Evolutionary conservation across 2,113 vertebrate genomes (phyloP).

Genomic region (Acanthochromis polyacanthus): DNA sequence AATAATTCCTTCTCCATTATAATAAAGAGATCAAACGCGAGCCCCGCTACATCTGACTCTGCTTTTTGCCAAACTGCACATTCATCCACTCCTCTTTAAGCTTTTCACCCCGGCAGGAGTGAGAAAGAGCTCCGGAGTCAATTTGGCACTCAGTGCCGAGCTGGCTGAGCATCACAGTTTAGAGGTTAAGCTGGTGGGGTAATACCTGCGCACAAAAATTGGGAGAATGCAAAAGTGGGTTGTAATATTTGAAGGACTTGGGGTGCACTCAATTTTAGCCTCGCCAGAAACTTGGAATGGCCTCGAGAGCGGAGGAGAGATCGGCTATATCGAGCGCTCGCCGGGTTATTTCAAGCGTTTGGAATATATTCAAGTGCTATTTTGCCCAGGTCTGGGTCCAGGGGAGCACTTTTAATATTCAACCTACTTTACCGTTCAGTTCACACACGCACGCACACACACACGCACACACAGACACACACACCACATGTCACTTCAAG

Average conservation of each 20-base stretch:
- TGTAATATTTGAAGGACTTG: conserved; percentile 48
- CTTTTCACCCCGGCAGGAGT: conserved; percentile 35
- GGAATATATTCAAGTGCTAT: conserved; percentile 70
- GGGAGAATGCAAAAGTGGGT: conserved; percentile 45
- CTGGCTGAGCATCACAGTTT: conserved; percentile 40
- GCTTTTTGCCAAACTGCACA: conserved; percentile 1
- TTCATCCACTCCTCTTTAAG: conserved; percentile 14
- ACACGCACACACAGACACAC: conserved; percentile 23
- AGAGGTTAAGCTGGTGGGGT: conserved; percentile 59
- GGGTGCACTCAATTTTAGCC: conserved; percentile 50
- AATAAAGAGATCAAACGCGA: conserved; percentile 20
- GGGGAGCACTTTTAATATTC: conserved; percentile 73
- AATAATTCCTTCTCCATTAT: not conserved
- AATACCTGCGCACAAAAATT: conserved; percentile 39
- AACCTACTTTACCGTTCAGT: conserved; percentile 68
- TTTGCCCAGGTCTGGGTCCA: conserved; percentile 63
- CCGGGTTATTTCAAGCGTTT: conserved; percentile 65
- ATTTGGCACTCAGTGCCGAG: conserved; percentile 41
- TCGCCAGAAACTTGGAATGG: conserved; percentile 45
- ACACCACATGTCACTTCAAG: conserved; percentile 59
- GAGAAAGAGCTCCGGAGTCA: conserved; percentile 43
- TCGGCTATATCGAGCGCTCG: conserved; percentile 38
- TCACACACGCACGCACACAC: conserved; percentile 37
- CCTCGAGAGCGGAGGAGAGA: conserved; percentile 49
- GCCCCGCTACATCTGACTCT: not conserved